Evolutionary conservation across 2,888 invertebrate genomes (phyloP).

Genomic region (Nomada ferruginata): DNA sequence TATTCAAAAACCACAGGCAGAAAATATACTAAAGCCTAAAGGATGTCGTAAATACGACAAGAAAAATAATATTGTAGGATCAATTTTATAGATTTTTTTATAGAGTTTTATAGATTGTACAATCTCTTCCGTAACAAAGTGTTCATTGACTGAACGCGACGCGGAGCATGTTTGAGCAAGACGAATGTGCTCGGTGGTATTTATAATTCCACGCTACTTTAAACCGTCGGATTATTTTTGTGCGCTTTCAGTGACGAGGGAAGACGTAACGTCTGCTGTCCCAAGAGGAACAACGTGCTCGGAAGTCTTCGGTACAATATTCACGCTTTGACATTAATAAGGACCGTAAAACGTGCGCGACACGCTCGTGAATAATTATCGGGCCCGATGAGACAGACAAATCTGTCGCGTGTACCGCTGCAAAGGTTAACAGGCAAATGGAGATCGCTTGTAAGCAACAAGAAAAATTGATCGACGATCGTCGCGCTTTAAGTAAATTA

Average conservation of each 20-base stretch:
- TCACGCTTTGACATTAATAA: background rate
- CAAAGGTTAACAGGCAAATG: too few species aligned
- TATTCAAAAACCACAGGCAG: too few species aligned
- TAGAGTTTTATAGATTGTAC: background rate
- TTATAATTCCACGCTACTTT: conserved; percentile 55
- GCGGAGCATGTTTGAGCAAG: conserved; percentile 31
- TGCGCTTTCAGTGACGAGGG: conserved; percentile 24
- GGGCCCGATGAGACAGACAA: too few species aligned
- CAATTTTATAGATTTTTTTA: background rate
- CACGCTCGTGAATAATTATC: background rate
- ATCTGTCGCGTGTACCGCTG: too few species aligned
- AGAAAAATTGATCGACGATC: too few species aligned
- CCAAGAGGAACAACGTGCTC: background rate
- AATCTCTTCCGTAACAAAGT: background rate
- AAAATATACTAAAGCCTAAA: too few species aligned
- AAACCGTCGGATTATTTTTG: conserved; percentile 58
- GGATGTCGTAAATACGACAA: too few species aligned
- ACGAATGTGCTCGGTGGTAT: conserved; percentile 54
- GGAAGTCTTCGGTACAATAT: background rate
- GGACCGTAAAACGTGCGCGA: background rate
- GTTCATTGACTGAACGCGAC: conserved; percentile 1
- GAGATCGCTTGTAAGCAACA: too few species aligned
- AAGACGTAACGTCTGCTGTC: conserved; percentile 25
- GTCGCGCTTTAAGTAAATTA: too few species aligned
- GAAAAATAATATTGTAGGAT: background rate